Base-by-base conservation (phyloP, 1,140 invertebrate genomes). In the Paramacrobiotus metropolitanus region DNA sequence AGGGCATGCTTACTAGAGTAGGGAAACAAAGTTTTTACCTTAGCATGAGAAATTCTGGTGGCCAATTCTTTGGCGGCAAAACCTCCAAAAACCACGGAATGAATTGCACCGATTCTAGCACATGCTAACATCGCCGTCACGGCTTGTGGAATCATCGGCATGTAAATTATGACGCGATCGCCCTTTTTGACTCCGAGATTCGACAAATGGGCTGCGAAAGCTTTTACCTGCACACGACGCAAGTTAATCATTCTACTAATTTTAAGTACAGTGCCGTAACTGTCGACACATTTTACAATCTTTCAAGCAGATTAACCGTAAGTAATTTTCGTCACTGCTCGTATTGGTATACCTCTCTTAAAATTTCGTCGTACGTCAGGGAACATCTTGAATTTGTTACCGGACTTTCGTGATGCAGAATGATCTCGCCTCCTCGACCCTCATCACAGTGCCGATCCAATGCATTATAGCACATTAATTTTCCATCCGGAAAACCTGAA, bases 391-490 rank as follows among this genome's bases (percentile, higher is more conserved):
- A 81, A 28, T 82, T 79, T 0, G 86, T 89, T 31, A 90, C 72
- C 0, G 89, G 88, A 62, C 86, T 90, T 70, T 94, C 89, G 67
- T 92, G 83, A 40, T 93, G 86, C 1, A 95, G 72, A 0, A 89
- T 89, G 0, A 81, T 72, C 70, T 84, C 81, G 1, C 82, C 78
- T 0, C 87, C 88, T 2, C 78, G 75, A 1, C 87, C 88, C 0
- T 78, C 79, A 18, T 78, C 76, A 1, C 93, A 84, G 74, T 94
- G 90, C 2, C 88, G 77, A 70, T 95, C 90, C 1, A 94, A 74
- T 0, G 87, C 84, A 73, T 94, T 94, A 76, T 91, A 86, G 70
- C 87, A 91, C 86, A 66, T 90, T 94, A 67, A 92, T 70, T 74
- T 92, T 83, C 2, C 88, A 89, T 1, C 86, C 88, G 1, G 83